These are phyloP conservation scores for Knipowitschia caucasica DNA, from an alignment of 2,797 vertebrate species.

Conservation along the genomic window DNA sequence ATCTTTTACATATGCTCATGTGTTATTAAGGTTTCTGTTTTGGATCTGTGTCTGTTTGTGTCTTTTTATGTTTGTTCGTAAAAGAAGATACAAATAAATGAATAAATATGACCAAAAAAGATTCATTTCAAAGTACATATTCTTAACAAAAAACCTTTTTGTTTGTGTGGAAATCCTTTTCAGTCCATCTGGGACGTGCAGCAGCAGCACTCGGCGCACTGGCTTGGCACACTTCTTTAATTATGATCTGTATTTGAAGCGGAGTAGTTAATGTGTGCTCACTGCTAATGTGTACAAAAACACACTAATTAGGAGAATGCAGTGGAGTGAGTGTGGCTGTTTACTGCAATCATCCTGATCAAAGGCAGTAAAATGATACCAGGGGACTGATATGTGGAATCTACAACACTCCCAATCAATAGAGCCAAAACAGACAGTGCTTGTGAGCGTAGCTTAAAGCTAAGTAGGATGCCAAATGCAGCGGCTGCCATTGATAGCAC, in stretches of 20 bases:
- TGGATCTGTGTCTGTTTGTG: no score
- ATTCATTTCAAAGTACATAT: no score
- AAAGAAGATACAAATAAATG: no score
- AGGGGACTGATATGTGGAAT: slow-evolving; percentile 72
- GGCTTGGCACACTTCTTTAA: slow-evolving; percentile 43
- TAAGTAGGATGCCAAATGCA: slow-evolving; percentile 77
- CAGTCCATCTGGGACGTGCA: slow-evolving; percentile 18
- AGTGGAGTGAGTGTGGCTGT: slow-evolving; percentile 65
- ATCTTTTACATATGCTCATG: no score
- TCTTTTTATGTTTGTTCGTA: no score
- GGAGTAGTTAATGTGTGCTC: slow-evolving; percentile 57
- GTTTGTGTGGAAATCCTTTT: slow-evolving; percentile 11
- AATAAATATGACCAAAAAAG: no score
- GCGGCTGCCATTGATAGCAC: slow-evolving; percentile 76
- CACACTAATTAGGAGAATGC: slow-evolving; percentile 66
- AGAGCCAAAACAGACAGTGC: slow-evolving; percentile 79
- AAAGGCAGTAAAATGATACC: slow-evolving; percentile 76
- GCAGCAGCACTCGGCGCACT: slow-evolving; percentile 6
- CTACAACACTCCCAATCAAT: slow-evolving; percentile 78
- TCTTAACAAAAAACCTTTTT: slow-evolving; percentile 13
- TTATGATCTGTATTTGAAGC: slow-evolving; percentile 42
- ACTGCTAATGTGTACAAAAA: slow-evolving; percentile 50
- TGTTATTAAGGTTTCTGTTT: no score
- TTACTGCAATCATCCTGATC: slow-evolving; percentile 71
- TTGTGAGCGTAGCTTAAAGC: slow-evolving; percentile 80